Percentiles rank a stretch among this genome's conserved stretches.
Conservation (phyloP, 2,113 vertebrate species). For the Noturus placidus region DNA sequence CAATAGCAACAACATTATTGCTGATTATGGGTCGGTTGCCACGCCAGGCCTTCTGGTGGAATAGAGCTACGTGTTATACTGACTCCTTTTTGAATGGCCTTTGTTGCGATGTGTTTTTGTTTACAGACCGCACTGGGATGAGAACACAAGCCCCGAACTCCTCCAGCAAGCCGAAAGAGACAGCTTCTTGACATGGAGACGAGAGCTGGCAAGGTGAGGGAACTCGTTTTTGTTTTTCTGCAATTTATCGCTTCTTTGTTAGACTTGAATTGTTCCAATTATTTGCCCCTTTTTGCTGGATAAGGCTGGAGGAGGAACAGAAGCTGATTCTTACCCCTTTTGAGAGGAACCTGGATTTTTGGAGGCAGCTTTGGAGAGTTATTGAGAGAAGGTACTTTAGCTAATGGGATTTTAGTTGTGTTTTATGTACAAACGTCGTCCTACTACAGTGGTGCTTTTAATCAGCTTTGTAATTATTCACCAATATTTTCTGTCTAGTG, state of each 20-base stretch:
- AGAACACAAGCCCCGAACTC: conserved; percentile 82
- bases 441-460: background rate
- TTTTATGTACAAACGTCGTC: background rate
- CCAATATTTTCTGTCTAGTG: conserved; percentile 71
- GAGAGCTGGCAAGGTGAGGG: conserved; percentile 84
- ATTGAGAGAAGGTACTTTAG: conserved; percentile 88
- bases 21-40: background rate
- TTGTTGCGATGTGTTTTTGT: background rate
- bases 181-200: conserved; percentile 89
- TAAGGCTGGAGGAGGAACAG: conserved; percentile 88
- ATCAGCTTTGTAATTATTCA: background rate
- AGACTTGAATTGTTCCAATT: background rate
- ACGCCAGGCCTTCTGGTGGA: background rate
- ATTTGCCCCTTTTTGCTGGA: conserved; percentile 2
- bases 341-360: conserved; percentile 96
- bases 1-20: background rate
- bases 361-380: conserved; percentile 98
- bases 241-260: background rate
- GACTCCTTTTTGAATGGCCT: background rate
- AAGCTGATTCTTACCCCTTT: conserved; percentile 93
- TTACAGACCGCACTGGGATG: conserved; percentile 85
- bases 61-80: background rate
- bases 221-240: background rate
- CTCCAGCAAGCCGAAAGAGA: conserved; percentile 87
- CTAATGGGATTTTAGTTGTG: background rate